Conservation (phyloP, 2,797 vertebrate species). For the Parambassis ranga region DNA sequence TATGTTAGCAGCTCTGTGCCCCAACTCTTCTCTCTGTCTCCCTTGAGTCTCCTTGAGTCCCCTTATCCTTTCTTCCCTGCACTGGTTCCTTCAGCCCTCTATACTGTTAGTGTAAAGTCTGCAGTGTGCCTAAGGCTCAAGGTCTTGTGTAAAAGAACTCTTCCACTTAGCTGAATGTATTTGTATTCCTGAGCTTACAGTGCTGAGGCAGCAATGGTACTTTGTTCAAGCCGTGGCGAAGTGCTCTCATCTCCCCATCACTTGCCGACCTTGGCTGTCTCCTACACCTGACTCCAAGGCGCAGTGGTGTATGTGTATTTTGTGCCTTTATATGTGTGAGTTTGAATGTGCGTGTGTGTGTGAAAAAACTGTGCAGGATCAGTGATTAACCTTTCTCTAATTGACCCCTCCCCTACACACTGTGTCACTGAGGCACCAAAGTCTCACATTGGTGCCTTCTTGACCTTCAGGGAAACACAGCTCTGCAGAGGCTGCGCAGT, state of each 20-base stretch:
- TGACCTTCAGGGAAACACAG: slow-evolving; percentile 23
- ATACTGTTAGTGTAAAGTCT: slow-evolving; percentile 43
- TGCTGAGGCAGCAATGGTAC: slow-evolving; percentile 54
- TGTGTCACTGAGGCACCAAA: not conserved
- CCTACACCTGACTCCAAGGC: slow-evolving; percentile 31
- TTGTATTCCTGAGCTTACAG: slow-evolving; percentile 50
- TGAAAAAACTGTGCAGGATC: not conserved
- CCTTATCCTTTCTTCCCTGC: slow-evolving; percentile 20
- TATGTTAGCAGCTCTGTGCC: not conserved
- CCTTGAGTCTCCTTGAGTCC: slow-evolving; percentile 20
- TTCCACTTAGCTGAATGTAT: slow-evolving; percentile 49
- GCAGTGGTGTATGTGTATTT: slow-evolving; percentile 2
- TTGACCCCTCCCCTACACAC: slow-evolving; percentile 10
- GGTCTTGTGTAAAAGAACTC: slow-evolving; percentile 65
- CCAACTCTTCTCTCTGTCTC: not conserved
- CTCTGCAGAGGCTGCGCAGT: not conserved
- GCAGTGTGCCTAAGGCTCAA: slow-evolving; percentile 46
- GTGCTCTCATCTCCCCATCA: slow-evolving; percentile 56
- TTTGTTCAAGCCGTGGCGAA: slow-evolving; percentile 44
- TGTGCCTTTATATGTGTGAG: slow-evolving; percentile 4
- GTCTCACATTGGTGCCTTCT: slow-evolving; percentile 6
- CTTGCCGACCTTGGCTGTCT: slow-evolving; percentile 47
- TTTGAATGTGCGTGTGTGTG: no score
- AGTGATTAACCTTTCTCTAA: slow-evolving; percentile 36
- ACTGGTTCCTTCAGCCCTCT: slow-evolving; percentile 15